Conservation (phyloP, 2,888 invertebrate genomes). For the Zaprionus bogoriensis region DNA sequence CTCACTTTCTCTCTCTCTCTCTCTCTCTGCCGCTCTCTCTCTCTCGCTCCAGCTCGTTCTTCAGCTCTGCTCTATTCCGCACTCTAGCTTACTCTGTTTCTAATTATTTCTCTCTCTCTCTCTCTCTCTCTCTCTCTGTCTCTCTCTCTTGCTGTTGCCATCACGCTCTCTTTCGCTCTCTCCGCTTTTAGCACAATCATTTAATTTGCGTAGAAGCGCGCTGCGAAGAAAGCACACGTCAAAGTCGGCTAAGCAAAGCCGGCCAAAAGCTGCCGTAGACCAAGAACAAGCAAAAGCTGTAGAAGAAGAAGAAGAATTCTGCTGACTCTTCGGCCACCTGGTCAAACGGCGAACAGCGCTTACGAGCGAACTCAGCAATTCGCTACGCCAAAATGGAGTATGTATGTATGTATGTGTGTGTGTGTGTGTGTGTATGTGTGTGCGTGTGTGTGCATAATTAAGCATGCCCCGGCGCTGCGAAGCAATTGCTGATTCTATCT, state of each 20-base stretch:
- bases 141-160: background rate
- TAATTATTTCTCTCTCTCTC: background rate
- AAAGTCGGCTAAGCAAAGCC: slow-evolving; percentile 30
- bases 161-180: too few relatives aligned
- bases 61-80: too few relatives aligned
- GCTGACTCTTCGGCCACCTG: slow-evolving; percentile 21
- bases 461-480: too few relatives aligned
- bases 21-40: background rate
- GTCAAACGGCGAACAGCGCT: background rate
- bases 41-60: too few relatives aligned
- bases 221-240: slow-evolving; percentile 36
- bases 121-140: background rate
- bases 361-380: slow-evolving; percentile 24
- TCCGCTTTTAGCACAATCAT: slow-evolving; percentile 6
- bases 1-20: too few relatives aligned
- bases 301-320: slow-evolving; percentile 1
- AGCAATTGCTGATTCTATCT: background rate
- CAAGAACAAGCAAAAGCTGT: background rate
- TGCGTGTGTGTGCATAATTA: too few relatives aligned
- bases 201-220: slow-evolving; percentile 46
- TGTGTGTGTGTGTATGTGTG: too few relatives aligned
- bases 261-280: slow-evolving; percentile 31
- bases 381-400: background rate
- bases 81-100: background rate
- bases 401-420: too few relatives aligned